Conservation (phyloP, 2,797 vertebrate species). For the Harpagifer antarcticus region DNA sequence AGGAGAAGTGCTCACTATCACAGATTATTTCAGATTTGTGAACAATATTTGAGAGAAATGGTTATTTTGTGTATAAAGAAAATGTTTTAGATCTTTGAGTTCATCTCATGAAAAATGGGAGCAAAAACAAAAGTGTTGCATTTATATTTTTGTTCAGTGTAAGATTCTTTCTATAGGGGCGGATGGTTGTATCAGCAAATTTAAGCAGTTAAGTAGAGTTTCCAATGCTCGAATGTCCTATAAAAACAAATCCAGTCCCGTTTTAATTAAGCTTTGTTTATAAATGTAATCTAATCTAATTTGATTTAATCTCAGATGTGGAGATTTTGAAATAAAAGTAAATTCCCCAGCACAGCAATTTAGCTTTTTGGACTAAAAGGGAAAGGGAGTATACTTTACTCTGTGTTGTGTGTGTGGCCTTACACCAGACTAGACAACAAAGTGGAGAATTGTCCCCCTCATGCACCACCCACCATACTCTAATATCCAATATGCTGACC, state of each 20-base stretch:
- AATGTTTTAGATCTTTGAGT: too few species aligned
- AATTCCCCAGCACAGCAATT: constrained; percentile 41
- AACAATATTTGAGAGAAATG: too few species aligned
- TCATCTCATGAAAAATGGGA: too few species aligned
- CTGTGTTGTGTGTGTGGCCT: constrained; percentile 6
- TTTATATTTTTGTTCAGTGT: too few species aligned
- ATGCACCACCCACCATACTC: background rate
- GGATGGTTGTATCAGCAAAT: constrained; percentile 9
- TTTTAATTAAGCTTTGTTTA: constrained; percentile 51
- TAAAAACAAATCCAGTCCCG: constrained; percentile 40
- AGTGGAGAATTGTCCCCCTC: background rate
- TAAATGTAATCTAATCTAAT: background rate
- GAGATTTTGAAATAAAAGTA: constrained; percentile 26
- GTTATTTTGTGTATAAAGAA: too few species aligned
- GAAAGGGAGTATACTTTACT: constrained; percentile 15
- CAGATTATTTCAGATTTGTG: too few species aligned
- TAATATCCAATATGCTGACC: constrained; percentile 8
- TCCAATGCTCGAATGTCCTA: constrained; percentile 21
- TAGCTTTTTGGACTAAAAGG: background rate
- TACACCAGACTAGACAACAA: background rate
- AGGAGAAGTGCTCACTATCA: too few species aligned
- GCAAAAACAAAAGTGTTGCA: too few species aligned
- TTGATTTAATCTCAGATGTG: constrained; percentile 20
- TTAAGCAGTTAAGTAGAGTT: background rate
- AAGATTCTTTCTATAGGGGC: constrained; percentile 12